Base-by-base conservation (phyloP, 2,113 vertebrate genomes). In the Girardinichthys multiradiatus region DNA sequence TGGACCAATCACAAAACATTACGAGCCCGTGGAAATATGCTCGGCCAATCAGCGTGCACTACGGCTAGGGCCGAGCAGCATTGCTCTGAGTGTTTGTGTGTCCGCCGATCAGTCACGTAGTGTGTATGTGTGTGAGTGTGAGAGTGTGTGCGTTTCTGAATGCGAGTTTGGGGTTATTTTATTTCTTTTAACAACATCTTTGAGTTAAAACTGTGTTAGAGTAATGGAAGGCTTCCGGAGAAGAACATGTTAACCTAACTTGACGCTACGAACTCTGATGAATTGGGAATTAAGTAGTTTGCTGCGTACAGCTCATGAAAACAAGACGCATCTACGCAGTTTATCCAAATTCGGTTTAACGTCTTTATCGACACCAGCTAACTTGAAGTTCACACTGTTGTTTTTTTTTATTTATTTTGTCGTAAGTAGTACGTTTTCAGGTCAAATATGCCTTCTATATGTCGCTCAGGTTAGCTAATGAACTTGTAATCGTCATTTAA, bases 1-100 rank as follows among this genome's bases (percentile, higher is more conserved):
- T 54, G 8, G 21, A 11, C 48, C 48, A 54, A 54, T 54, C 24
- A 54, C 0, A 54, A 54, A n/a, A n/a, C 48, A 54, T 21, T 54
- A 54, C 48, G 48, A 54, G 48, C 48, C 48, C 24, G 21, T 54
- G 17, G 48, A 54, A 24, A n/a, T 7, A 24, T 7, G 8, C 12
- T 29, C 37, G 83, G 85, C 94, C 93, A 94, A 94, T 94, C 82
- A 73, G 54, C 13, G 74, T 8, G 37, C 68, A 2, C 73, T 62
- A 88, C 81, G 69, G 77, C 64, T 65, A 5, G 10, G 66, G 86
- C 85, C 37, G 64, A 80, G 83, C 70, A 84, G 71, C 66, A 67
- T 86, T 70, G 6, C n/a, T 33, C 28, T 72, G 78, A 74, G 81
- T 75, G 82, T 76, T 62, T 57, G 82, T 77, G 89, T 33, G 70